Conservation (phyloP, 2,797 vertebrate genomes). For the Dryobates pubescens region DNA sequence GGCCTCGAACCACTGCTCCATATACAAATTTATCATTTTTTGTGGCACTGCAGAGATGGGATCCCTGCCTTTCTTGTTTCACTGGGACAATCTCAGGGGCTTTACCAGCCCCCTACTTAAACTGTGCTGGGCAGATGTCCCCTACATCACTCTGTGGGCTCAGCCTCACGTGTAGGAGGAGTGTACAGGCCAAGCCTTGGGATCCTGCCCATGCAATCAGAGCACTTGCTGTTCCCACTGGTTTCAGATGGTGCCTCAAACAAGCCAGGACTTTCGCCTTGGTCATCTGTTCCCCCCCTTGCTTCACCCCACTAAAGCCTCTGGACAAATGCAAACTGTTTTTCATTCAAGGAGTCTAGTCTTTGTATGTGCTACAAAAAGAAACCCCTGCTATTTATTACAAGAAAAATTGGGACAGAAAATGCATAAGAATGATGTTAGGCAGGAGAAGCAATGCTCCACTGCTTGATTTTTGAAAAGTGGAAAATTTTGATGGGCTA, state of each 20-base stretch:
- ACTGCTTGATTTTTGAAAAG: neutral
- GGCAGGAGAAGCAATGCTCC: neutral
- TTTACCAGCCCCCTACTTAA: neutral
- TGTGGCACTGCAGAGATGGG: accelerated
- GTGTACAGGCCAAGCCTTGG: accelerated
- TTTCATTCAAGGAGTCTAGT: neutral
- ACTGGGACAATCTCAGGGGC: neutral
- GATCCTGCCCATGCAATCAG: neutral
- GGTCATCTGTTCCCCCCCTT: accelerated
- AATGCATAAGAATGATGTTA: neutral
- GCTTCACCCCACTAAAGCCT: neutral
- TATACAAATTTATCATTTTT: neutral
- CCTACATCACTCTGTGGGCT: accelerated
- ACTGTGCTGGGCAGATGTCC: neutral
- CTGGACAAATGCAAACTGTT: neutral
- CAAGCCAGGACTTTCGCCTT: neutral
- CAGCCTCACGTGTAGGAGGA: neutral
- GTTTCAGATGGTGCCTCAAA: neutral
- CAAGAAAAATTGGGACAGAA: neutral
- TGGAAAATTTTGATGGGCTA: neutral
- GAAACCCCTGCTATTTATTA: conserved; percentile 7
- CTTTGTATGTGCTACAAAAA: conserved; percentile 25
- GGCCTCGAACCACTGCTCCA: neutral
- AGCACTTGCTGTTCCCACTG: accelerated
- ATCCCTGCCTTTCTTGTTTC: neutral